Evolutionary conservation across 2,888 invertebrate species (phyloP), one percentile per base, ranked within the genome.

Genomic region (Germaria angustata): DNA sequence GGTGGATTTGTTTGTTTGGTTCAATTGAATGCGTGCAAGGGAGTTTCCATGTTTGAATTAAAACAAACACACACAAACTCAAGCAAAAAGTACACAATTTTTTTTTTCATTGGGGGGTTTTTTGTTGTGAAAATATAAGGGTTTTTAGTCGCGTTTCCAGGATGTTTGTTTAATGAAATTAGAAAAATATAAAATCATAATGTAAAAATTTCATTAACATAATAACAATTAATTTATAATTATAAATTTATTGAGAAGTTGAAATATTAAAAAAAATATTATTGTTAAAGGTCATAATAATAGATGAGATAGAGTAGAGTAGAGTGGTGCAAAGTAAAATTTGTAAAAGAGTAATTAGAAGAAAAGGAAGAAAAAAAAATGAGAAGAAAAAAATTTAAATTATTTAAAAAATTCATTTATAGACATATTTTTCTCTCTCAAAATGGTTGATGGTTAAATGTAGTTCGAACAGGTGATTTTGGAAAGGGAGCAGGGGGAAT

Each of bases 281-380:
- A n/a, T 44, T 65, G 8, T 41, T 41, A 17, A 17, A 49, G 13
- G 28, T 41, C 24, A 59, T 17, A 22, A 3, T 32, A 28, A 6
- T 36, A 49, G 53, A 44, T 28, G 28, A 5, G 17, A 59, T 39
- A 39, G 13, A 49, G 9, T 13, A 22, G 44, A 34, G 22, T 36
- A 59, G 2, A 41, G 46, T 36, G 34, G 24, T 65, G 46, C 63
- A 78, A 71, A 61, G 41, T 46, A 71, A 69, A 63, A 24, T 61
- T 51, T 36, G 53, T 55, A 7, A 57, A 39, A 80, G 28, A 69
- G 65, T 63, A 41, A 77, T 34, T 57, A 71, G 59, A 78, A 81
- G 66, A 72, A 69, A 73, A 34, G 46, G 63, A 78, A 73, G 69
- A 81, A 55, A 69, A 36, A 71, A 81, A 73, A 77, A 69, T 46